These are phyloP conservation scores for Cynoglossus semilaevis DNA, from an alignment of 2,113 vertebrate genomes.

Conservation along the genomic window DNA sequence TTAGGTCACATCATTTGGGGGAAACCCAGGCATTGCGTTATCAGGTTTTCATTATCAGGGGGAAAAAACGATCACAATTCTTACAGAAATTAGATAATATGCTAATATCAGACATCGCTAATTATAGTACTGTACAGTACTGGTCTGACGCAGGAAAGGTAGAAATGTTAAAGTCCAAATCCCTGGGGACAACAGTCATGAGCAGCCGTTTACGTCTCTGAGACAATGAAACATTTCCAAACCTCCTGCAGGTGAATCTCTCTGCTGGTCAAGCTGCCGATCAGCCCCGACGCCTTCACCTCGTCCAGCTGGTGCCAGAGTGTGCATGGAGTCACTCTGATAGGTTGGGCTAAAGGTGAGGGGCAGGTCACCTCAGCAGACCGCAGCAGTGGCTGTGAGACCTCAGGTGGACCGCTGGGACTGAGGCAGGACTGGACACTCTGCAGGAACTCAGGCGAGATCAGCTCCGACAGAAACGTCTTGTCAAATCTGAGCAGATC, in stretches of 20 bases:
- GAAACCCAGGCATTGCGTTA: too few relatives aligned
- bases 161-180: too few relatives aligned
- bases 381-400: background rate
- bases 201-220: background rate
- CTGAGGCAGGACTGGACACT: conserved; percentile 26
- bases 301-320: conserved; percentile 78
- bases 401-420: fast-evolving
- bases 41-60: too few relatives aligned
- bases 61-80: too few relatives aligned
- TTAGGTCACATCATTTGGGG: too few relatives aligned
- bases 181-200: too few relatives aligned
- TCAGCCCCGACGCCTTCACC: conserved; percentile 68
- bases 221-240: background rate
- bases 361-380: background rate
- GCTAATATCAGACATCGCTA: too few relatives aligned
- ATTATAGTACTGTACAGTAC: too few relatives aligned
- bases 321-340: conserved; percentile 47
- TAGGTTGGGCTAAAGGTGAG: conserved; percentile 8
- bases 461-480: conserved; percentile 38
- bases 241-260: conserved; percentile 80
- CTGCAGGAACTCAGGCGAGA: conserved; percentile 26
- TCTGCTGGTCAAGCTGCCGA: conserved; percentile 47
- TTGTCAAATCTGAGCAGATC: conserved; percentile 42
- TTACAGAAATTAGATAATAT: too few relatives aligned
- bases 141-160: too few relatives aligned